phyloP scores from a whole-genome alignment of 53 echinoderm and acorn worm species.

The Glandiceps talaboti region DNA sequence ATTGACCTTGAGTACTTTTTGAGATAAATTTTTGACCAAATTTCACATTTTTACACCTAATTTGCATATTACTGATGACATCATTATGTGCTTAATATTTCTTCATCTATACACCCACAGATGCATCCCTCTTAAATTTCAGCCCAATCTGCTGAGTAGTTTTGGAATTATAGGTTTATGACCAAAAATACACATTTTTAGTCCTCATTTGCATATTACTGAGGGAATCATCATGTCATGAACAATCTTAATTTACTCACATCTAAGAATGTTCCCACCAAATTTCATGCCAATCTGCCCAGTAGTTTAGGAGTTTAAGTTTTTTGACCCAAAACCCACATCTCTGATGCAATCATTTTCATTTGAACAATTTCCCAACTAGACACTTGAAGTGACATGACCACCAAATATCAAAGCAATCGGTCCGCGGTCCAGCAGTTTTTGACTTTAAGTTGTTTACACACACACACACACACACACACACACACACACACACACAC shows the following conservation, averaged over 20 bases:
- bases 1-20: too few species aligned
- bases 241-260: not conserved
- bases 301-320: not conserved
- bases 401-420: not conserved
- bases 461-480: not conserved
- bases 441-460: not conserved
- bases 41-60: too few species aligned
- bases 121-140: too few species aligned
- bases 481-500: not conserved
- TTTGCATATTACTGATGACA: too few species aligned
- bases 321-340: not conserved
- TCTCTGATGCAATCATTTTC: not conserved
- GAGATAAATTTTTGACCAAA: too few species aligned
- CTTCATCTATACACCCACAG: too few species aligned
- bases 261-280: not conserved
- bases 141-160: too few species aligned
- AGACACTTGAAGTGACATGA: not conserved
- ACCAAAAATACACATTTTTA: not conserved
- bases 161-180: too few species aligned
- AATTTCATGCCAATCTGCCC: not conserved
- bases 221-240: not conserved
- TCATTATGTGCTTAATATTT: too few species aligned
- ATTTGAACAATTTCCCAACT: not conserved
- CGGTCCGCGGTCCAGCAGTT: not conserved
- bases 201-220: not conserved